Percentiles rank a stretch among this genome's conserved stretches.
phyloP scores from a whole-genome alignment of 2,797 vertebrate species.

The Peromyscus melanophrys region DNA sequence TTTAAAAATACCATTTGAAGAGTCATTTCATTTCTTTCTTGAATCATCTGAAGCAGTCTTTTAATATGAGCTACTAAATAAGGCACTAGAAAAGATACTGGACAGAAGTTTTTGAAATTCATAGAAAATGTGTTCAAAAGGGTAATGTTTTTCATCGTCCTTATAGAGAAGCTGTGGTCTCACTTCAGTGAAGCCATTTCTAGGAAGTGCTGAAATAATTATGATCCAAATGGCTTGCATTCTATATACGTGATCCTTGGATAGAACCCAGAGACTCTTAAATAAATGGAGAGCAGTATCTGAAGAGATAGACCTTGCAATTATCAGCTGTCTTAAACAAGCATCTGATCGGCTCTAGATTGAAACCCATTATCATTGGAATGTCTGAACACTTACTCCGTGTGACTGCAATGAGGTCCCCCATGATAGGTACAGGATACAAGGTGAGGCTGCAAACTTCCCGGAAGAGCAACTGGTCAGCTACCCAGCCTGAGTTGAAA shows the following conservation, averaged over 20 bases:
- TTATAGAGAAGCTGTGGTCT: conserved; percentile 50
- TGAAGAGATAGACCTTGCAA: conserved; percentile 9
- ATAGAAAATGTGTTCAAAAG: conserved; percentile 55
- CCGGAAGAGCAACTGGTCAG: not conserved
- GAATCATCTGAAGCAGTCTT: not conserved
- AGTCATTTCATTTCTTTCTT: conserved; percentile 42
- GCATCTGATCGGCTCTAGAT: not conserved
- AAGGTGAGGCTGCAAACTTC: not conserved
- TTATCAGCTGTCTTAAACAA: conserved; percentile 59
- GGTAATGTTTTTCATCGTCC: conserved; percentile 60
- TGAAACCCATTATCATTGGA: conserved; percentile 1
- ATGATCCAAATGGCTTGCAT: conserved; percentile 59
- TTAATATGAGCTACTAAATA: not conserved
- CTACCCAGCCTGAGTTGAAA: not conserved
- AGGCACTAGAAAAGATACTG: conserved; percentile 33
- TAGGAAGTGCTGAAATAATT: conserved; percentile 69
- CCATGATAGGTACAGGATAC: not conserved
- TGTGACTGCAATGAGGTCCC: not conserved
- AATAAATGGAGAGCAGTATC: conserved; percentile 36
- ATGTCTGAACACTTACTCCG: not conserved
- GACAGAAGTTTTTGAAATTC: conserved; percentile 54
- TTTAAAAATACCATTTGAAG: conserved; percentile 27
- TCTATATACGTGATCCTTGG: conserved; percentile 55
- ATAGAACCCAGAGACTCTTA: conserved; percentile 47
- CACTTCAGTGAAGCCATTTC: conserved; percentile 67